Evolutionary conservation across 2,113 vertebrate genomes (phyloP).

Genomic region (Catagonus wagneri): DNA sequence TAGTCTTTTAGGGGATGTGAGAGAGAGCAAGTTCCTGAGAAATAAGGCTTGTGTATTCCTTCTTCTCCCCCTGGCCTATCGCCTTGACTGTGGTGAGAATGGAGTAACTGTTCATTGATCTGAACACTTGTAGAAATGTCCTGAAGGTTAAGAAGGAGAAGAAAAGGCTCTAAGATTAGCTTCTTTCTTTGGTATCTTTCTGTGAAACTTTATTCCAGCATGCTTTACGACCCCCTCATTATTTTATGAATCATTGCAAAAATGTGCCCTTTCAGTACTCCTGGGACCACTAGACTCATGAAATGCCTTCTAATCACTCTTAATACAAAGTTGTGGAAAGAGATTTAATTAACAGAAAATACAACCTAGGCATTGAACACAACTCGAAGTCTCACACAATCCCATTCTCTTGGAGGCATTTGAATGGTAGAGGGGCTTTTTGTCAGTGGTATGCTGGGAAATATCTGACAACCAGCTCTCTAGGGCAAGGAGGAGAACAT

Average conservation of each 20-base stretch:
- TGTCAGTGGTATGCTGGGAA: background rate
- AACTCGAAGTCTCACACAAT: background rate
- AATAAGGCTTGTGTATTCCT: background rate
- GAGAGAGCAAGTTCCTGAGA: background rate
- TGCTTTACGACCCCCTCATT: background rate
- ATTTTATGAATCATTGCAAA: background rate
- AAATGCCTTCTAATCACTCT: background rate
- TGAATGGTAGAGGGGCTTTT: background rate
- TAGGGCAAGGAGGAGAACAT: background rate
- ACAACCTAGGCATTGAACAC: background rate
- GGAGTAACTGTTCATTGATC: background rate
- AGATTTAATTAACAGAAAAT: conserved; percentile 63
- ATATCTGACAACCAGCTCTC: background rate
- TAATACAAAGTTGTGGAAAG: background rate
- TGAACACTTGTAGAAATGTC: background rate
- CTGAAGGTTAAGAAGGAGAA: background rate
- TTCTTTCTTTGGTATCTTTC: background rate
- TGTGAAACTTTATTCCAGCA: background rate
- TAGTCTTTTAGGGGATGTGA: background rate
- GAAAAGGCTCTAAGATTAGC: background rate
- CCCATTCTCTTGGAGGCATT: background rate
- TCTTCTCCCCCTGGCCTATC: background rate
- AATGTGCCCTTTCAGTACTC: background rate
- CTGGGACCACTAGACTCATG: background rate
- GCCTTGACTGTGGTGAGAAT: background rate